Percentiles rank a stretch among this genome's conserved stretches.
Evolutionary conservation across 2,888 invertebrate species (phyloP).

Genomic region (Lacanobia wlatinum): DNA sequence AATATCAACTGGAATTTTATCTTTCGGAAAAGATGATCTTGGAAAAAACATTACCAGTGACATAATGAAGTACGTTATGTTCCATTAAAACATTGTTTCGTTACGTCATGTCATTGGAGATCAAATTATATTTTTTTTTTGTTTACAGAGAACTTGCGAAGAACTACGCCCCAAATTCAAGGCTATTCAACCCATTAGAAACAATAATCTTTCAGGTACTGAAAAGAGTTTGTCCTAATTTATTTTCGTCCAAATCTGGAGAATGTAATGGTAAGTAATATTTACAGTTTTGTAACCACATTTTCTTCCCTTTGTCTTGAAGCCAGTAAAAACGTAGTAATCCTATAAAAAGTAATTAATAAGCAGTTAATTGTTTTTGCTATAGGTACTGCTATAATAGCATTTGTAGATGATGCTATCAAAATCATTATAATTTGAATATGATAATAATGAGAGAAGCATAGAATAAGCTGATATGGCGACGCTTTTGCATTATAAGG

Average conservation of each 20-base stretch:
- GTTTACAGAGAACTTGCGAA: slow-evolving; percentile 12
- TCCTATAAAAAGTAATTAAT: background rate
- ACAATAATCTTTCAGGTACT: slow-evolving; percentile 3
- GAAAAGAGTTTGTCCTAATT: slow-evolving; percentile 3
- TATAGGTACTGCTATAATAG: background rate
- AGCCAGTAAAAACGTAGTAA: background rate
- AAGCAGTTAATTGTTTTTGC: background rate
- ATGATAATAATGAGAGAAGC: too few relatives aligned
- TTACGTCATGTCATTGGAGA: background rate
- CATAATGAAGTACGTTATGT: slow-evolving; percentile 28
- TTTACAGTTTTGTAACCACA: background rate
- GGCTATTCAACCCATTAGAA: background rate
- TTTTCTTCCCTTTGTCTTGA: background rate
- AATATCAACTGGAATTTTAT: slow-evolving; percentile 11
- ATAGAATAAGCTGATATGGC: too few relatives aligned
- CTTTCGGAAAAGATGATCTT: slow-evolving; percentile 14
- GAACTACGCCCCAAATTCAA: background rate
- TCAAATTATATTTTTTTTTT: background rate
- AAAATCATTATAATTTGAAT: too few relatives aligned
- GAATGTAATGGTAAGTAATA: slow-evolving; percentile 16
- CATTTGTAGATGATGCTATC: background rate
- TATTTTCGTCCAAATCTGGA: background rate
- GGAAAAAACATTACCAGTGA: slow-evolving; percentile 20
- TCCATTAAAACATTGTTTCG: background rate
- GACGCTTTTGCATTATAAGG: too few relatives aligned